A percentile compares a stretch with the other conserved stretches of the same genome.
Conservation (phyloP, 2,888 invertebrate species). For the Physocephala rufipes region DNA sequence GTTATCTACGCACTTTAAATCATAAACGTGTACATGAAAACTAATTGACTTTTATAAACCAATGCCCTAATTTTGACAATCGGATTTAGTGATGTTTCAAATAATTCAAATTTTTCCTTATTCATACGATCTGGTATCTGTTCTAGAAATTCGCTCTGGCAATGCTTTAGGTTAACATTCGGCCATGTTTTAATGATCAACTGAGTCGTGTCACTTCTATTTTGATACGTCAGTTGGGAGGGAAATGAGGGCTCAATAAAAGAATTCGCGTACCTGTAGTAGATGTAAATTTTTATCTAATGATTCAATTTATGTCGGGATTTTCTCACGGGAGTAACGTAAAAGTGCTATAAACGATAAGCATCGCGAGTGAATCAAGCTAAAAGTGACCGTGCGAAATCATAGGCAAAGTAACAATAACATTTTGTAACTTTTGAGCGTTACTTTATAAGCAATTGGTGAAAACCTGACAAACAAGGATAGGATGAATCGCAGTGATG, state of each 20-base stretch:
- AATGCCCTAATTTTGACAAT: too few relatives aligned
- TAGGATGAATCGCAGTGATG: constrained; percentile 87
- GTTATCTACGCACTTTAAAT: too few relatives aligned
- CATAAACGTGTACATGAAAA: too few relatives aligned
- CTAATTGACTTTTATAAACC: too few relatives aligned
- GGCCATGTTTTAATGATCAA: constrained; percentile 5
- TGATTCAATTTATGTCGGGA: neutral
- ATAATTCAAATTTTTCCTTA: too few relatives aligned
- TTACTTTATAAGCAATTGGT: too few relatives aligned
- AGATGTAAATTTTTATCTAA: neutral
- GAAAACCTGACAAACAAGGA: constrained; percentile 33
- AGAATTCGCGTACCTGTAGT: constrained; percentile 4
- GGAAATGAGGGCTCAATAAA: constrained; percentile 30
- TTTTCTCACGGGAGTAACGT: neutral
- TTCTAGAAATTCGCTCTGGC: neutral
- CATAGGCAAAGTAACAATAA: neutral
- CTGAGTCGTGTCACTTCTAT: constrained; percentile 46
- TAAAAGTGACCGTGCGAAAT: neutral
- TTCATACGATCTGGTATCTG: too few relatives aligned
- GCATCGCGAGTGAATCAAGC: neutral
- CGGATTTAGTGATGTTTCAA: too few relatives aligned
- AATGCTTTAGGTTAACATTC: neutral
- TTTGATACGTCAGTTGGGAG: constrained; percentile 45
- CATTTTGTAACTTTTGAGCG: neutral
- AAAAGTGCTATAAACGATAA: neutral